Evolutionary conservation across 2,113 vertebrate species (phyloP), one percentile per base, ranked within the genome.

Genomic region (Corythornis madagascariensis): DNA sequence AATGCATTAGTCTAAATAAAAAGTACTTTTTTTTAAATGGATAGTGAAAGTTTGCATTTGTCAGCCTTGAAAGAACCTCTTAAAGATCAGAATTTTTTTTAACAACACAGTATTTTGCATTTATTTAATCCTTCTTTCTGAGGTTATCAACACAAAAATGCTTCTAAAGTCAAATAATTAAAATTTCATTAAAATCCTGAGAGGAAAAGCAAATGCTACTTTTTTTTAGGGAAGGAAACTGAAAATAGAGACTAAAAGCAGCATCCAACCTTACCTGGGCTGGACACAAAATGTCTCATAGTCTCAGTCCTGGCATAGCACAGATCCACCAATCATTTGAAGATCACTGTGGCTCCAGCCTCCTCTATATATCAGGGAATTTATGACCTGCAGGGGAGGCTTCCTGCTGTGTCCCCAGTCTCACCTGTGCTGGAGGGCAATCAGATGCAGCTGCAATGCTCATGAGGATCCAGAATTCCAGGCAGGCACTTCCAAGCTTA

Each of bases 351-450:
- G n/a, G 5, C 35, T 76, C 26, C 78, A 70, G 26, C 7, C 21
- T 48, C 5, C 0, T 56, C 50, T 6, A 6, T 3, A 2, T 12
- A 22, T 28, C 10, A 3, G 13, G 64, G 29, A 48, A 56, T 53
- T 35, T 42, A 47, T 25, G 19, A 12, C 42, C 50, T 43, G 28
- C 19, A 55, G 43, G 14, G 1, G 5, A 70, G 38, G 19, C 7
- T 56, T 70, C 59, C 47, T 74, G n/a, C 19, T 38, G 9, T 1
- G 3, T 16, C 5, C 19, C 16, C 1, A 1, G 11, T 42, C 52
- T 65, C 60, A 33, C 7, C 31, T 4, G 1, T 18, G 16, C 8
- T 0, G 0, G 24, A 57, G 21, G 19, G 6, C 28, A 70, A 16
- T 3, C 33, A 61, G 55, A 76, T 14, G 35, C 1, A 6, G 24